Evolutionary conservation across 92 coral and sea anemone genomes (phyloP), one percentile per base, ranked within the genome.

Genomic region (Porites cylindrica): DNA sequence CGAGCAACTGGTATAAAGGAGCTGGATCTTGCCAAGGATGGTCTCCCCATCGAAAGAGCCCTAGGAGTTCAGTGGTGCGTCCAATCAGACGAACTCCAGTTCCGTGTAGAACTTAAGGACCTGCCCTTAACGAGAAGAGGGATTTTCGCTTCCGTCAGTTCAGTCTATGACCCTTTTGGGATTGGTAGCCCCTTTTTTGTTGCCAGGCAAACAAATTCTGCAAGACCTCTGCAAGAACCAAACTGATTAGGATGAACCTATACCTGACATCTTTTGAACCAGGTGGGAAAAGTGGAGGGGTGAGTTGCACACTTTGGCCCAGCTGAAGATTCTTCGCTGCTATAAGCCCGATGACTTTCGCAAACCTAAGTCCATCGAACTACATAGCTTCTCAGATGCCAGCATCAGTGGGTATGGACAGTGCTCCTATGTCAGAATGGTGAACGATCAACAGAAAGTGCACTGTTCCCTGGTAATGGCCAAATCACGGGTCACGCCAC

Each of bases 191-290:
- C 84, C 84, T 3, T 73, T 67, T 51, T 43, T 90, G 43, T 32
- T 32, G 43, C 4, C 43, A 32, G 43, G 43, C 5, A 32, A 32
- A 32, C 43, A 32, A 32, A 32, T 32, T 24, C 84, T 90, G 6
- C 90, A 90, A 85, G 89, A 79, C 58, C 61, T 89, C 20, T 89
- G 92, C 78, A 64, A n/a, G 51, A 69, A 13, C 18, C 56, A 90
- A 16, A 21, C 66, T 20, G 79, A 50, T 53, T 79, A 86, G 79
- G 90, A 85, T 52, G 86, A 79, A n/a, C 70, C 66, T 56, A 64
- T 90, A 21, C 86, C 75, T 7, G 88, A 75, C 14, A 61, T 18
- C 6, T 26, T 17, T 38, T 67, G 24, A 47, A 38, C 16, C 20
- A 60, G 77, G 43, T 32, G 4, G 43, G 43, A 32, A 62, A 56